Evolutionary conservation across 1,140 invertebrate genomes (phyloP).

Genomic region (Stratiolaelaps scimitus): DNA sequence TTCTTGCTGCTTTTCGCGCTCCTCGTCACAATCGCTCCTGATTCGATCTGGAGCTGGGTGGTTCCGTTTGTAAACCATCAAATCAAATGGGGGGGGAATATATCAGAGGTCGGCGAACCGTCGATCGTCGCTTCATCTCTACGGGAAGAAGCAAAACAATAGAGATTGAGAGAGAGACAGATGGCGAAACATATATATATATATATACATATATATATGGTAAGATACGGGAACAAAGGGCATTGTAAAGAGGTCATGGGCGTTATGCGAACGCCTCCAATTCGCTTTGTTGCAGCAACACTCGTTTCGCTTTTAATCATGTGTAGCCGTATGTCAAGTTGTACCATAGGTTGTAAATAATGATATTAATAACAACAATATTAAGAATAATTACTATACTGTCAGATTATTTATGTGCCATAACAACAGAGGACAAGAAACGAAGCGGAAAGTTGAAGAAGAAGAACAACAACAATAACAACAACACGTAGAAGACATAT

Average conservation of each 20-base stretch:
- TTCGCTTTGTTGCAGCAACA: not conserved
- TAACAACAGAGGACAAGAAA: not conserved
- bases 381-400: no score
- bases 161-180: not conserved
- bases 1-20: not conserved
- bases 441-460: not conserved
- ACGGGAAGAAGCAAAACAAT: not conserved
- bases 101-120: no score
- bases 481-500: no score
- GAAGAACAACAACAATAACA: no score
- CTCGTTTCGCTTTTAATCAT: not conserved
- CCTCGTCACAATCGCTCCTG: no score
- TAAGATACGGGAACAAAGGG: not conserved
- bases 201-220: no score
- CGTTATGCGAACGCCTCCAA: not conserved
- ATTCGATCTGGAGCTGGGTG: no score
- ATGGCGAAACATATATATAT: no score
- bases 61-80: no score
- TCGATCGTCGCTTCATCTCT: no score
- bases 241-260: not conserved
- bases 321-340: not conserved
- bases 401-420: conserved; percentile 28
- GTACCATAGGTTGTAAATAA: conserved; percentile 28
- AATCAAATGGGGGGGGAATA: no score
- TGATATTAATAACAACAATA: no score